A percentile compares a stretch with the other conserved stretches of the same genome.
These are phyloP conservation scores for Gymnocephalus cernua DNA, from an alignment of 2,113 vertebrate genomes.

Conservation along the genomic window DNA sequence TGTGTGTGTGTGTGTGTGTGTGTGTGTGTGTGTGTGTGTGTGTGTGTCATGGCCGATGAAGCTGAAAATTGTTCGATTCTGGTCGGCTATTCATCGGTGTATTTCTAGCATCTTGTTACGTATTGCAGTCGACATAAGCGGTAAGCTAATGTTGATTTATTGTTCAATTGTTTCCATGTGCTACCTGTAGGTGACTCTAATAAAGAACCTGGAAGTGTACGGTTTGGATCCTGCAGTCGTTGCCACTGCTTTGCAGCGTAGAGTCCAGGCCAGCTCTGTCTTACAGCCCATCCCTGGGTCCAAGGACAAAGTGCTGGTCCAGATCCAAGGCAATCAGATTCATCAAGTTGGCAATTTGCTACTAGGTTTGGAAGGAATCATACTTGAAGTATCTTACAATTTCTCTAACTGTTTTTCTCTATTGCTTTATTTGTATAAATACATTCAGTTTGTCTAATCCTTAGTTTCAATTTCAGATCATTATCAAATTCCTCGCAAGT, in stretches of 20 bases:
- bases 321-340: constrained; percentile 97
- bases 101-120: background rate
- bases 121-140: background rate
- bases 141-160: background rate
- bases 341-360: constrained; percentile 90
- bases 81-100: too few species aligned
- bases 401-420: background rate
- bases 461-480: constrained; percentile 87
- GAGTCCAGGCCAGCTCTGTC: constrained; percentile 93
- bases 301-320: constrained; percentile 92
- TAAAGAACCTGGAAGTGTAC: constrained; percentile 95
- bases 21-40: too few species aligned
- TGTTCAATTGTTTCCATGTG: background rate
- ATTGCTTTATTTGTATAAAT: background rate
- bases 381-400: background rate
- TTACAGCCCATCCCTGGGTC: constrained; percentile 86
- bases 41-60: too few species aligned
- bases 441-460: background rate
- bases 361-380: constrained; percentile 83
- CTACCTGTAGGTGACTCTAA: constrained; percentile 89
- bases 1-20: too few species aligned
- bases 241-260: constrained; percentile 88
- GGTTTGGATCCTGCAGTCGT: constrained; percentile 90
- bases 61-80: too few species aligned
- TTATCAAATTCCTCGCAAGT: constrained; percentile 92